phyloP scores from a whole-genome alignment of 2,888 invertebrate genomes.

The Pristionchus fissidentatus region DNA sequence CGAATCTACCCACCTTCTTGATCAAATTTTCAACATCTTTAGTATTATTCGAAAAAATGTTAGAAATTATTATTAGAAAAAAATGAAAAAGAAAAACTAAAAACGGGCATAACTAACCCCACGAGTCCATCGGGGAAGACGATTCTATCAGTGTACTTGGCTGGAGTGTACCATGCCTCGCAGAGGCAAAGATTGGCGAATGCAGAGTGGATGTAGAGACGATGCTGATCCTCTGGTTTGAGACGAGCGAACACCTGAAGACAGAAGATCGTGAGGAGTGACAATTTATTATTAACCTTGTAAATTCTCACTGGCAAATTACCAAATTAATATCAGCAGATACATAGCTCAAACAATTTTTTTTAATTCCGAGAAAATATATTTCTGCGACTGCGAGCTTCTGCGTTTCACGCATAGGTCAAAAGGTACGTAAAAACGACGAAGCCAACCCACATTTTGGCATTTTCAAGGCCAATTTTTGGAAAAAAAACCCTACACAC shows the following conservation, averaged over 20 bases:
- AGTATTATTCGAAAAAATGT: neutral
- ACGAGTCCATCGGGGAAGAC: slow-evolving; percentile 74
- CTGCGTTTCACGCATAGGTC: too few relatives aligned
- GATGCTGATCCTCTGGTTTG: slow-evolving; percentile 61
- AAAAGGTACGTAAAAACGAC: too few relatives aligned
- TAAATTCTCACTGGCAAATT: too few relatives aligned
- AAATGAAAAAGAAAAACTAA: neutral
- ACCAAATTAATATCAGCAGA: too few relatives aligned
- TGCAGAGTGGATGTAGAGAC: slow-evolving; percentile 68
- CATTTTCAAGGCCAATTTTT: too few relatives aligned
- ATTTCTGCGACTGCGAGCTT: too few relatives aligned
- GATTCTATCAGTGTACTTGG: slow-evolving; percentile 71
- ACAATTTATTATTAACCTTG: too few relatives aligned
- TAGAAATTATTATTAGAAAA: neutral
- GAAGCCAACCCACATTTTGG: too few relatives aligned
- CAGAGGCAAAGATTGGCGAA: slow-evolving; percentile 74
- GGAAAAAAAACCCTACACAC: too few relatives aligned
- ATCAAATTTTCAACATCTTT: neutral
- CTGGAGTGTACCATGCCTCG: slow-evolving; percentile 74
- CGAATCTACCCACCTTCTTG: too few relatives aligned
- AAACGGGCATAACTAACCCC: slow-evolving; percentile 60
- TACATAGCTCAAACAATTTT: too few relatives aligned
- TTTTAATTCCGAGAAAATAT: too few relatives aligned
- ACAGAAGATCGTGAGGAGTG: neutral
- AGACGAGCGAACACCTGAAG: slow-evolving; percentile 64